These are phyloP conservation scores for Pseudobourletiella spinata DNA, from an alignment of 1,140 invertebrate species.

Conservation along the genomic window DNA sequence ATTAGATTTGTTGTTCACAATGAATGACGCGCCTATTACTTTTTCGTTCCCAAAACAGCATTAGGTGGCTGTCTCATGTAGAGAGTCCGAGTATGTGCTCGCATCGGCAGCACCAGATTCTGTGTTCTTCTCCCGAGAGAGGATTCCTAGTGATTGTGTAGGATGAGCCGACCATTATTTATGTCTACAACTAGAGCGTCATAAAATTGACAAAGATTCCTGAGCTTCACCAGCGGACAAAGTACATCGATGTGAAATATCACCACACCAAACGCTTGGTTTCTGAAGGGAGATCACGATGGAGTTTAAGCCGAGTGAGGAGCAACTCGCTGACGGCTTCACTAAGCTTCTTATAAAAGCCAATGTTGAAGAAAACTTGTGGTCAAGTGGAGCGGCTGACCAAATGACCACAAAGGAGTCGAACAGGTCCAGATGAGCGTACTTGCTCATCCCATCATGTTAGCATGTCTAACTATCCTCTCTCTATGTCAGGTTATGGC, in stretches of 20 bases:
- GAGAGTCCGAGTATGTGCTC: conserved; percentile 44
- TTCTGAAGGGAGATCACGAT: background rate
- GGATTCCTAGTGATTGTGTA: conserved; percentile 29
- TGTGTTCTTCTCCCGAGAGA: conserved; percentile 40
- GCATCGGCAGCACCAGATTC: conserved; percentile 41
- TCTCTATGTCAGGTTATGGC: background rate
- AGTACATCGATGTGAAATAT: conserved; percentile 38
- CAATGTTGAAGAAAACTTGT: background rate
- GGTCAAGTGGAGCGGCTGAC: background rate
- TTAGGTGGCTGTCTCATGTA: conserved; percentile 43
- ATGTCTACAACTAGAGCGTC: conserved; percentile 41
- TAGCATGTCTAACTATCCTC: background rate
- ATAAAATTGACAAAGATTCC: conserved; percentile 41
- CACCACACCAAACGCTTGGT: conserved; percentile 25
- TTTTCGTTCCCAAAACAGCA: conserved; percentile 41
- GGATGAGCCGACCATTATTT: conserved; percentile 18
- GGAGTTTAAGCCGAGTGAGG: background rate
- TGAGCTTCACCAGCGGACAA: conserved; percentile 39
- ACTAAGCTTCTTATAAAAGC: background rate
- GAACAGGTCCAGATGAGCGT: background rate
- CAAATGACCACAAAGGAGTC: background rate
- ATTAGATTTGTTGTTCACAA: conserved; percentile 35
- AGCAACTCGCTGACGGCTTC: background rate
- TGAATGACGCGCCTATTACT: conserved; percentile 38
- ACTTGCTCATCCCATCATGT: background rate